Conservation (phyloP, 2,113 vertebrate species). For the Cepphus grylle region DNA sequence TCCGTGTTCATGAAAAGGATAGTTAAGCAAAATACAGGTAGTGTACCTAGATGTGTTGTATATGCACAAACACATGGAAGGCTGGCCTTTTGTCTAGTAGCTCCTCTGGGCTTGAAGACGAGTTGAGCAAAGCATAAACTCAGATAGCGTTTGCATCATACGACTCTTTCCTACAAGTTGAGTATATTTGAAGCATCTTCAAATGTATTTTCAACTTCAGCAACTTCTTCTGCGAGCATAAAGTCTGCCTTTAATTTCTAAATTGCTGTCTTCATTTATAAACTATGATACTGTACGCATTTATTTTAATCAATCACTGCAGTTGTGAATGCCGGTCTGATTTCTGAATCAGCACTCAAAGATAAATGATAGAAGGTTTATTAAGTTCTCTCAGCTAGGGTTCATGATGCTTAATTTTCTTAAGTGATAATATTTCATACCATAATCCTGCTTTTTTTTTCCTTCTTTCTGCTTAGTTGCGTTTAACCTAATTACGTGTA, state of each 20-base stretch:
- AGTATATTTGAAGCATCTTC: slow-evolving; percentile 13
- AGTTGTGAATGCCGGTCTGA: slow-evolving; percentile 24
- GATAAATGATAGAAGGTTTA: slow-evolving; percentile 19
- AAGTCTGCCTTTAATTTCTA: slow-evolving; percentile 48
- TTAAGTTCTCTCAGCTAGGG: background rate
- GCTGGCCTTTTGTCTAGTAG: background rate
- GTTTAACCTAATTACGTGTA: slow-evolving; percentile 37
- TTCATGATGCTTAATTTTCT: slow-evolving; percentile 50
- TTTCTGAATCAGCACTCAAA: slow-evolving; percentile 63
- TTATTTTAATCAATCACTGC: slow-evolving; percentile 47
- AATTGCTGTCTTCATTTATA: slow-evolving; percentile 50
- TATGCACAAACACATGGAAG: background rate
- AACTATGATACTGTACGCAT: background rate
- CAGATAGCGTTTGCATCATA: background rate
- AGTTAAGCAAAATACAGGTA: background rate
- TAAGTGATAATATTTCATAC: slow-evolving; percentile 35
- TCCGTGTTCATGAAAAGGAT: background rate
- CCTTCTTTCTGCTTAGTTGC: background rate
- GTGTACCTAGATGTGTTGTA: background rate
- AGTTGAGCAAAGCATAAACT: background rate
- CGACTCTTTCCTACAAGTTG: background rate
- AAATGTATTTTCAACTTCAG: slow-evolving; percentile 8
- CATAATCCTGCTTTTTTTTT: background rate
- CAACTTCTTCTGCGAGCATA: background rate
- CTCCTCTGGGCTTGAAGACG: background rate